Evolutionary conservation across 2,113 vertebrate genomes (phyloP), one percentile per base, ranked within the genome.

Genomic region (Rousettus leschenaultii): DNA sequence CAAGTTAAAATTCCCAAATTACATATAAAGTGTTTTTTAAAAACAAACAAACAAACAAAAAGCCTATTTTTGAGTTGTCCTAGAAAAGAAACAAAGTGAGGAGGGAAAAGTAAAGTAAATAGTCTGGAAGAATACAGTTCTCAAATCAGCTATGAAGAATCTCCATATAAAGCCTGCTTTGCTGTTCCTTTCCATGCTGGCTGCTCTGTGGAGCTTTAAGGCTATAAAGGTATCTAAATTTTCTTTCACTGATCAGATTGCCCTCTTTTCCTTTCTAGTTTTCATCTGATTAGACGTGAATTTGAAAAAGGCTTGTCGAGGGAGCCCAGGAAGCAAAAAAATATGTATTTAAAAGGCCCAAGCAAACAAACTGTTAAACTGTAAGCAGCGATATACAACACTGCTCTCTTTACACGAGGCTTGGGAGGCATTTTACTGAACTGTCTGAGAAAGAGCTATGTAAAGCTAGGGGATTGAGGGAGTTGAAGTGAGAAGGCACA

Each of bases 381-480:
- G 90, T 95, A 96, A 93, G 96, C 95, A 48, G 63, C 59, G 51
- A 95, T 87, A 83, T 95, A 95, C 92, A 86, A 70, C 97, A 78
- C 94, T 35, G 91, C 94, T 96, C 97, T 98, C 97, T 98, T 98
- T 98, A 98, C 98, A 97, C 0, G 97, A 98, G 98, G 92, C 97
- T 97, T 95, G 98, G 98, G 98, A 98, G 97, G 97, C 95, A 97
- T 98, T 98, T 97, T 91, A 78, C 98, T 97, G 96, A 98, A 97
- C 98, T 97, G 97, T 97, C 97, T 97, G 98, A 94, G 96, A 98
- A 98, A 97, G 96, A 97, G 97, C 97, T 97, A 63, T 98, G 98
- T 97, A 97, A 97, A 98, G 98, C 98, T 79, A n/a, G 86, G 98
- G 98, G 98, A 98, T 38, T 96, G 97, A 95, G 98, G 98, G 98